Conservation (phyloP, 2,113 vertebrate genomes). For the Collichthys lucidus region DNA sequence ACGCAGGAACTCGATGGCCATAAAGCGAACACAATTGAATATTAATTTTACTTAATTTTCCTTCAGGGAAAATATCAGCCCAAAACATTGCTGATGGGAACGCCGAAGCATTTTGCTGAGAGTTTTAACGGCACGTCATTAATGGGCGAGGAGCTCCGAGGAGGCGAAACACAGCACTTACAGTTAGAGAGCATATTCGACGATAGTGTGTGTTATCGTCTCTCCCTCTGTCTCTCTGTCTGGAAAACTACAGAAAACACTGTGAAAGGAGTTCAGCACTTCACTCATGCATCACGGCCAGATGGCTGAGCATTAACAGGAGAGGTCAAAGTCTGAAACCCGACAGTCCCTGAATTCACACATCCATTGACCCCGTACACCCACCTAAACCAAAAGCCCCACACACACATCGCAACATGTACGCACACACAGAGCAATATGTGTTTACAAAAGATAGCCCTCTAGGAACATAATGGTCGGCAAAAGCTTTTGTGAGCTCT, state of each 20-base stretch:
- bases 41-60: constrained; percentile 77
- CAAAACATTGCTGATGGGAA: constrained; percentile 57
- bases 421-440: constrained; percentile 42
- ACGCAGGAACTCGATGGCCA: constrained; percentile 31
- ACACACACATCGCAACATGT: constrained; percentile 8
- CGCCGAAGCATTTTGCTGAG: constrained; percentile 49
- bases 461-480: constrained; percentile 62
- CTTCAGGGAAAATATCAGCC: constrained; percentile 67
- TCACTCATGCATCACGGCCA: constrained; percentile 39
- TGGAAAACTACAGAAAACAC: constrained; percentile 36
- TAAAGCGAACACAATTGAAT: constrained; percentile 67
- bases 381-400: constrained; percentile 34
- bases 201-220: constrained; percentile 17
- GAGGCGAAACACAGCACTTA: constrained; percentile 35
- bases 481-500: constrained; percentile 71
- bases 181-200: constrained; percentile 33
- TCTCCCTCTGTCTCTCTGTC: neutral
- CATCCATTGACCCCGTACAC: constrained; percentile 49
- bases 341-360: constrained; percentile 66
- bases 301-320: constrained; percentile 41
- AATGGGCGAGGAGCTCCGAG: constrained; percentile 44
- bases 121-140: constrained; percentile 59
- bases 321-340: constrained; percentile 56
- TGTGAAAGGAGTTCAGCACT: constrained; percentile 42
- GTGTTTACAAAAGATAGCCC: constrained; percentile 68